Evolutionary conservation across 1,140 invertebrate genomes (phyloP).

Genomic region (Lithobius niger): DNA sequence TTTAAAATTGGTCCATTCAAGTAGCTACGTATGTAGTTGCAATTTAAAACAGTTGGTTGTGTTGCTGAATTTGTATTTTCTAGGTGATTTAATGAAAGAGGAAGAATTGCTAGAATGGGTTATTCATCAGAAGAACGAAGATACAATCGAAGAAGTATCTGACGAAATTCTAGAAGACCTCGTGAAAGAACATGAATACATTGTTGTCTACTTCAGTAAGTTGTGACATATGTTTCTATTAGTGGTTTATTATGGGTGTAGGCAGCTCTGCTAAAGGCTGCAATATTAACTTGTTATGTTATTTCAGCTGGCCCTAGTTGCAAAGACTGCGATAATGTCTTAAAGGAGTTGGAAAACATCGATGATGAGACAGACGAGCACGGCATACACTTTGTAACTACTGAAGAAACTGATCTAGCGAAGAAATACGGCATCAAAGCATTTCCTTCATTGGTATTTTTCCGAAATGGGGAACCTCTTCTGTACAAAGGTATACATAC

Average conservation of each 20-base stretch:
- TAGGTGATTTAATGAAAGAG: constrained; percentile 73
- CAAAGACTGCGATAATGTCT: constrained; percentile 17
- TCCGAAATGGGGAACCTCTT: constrained; percentile 58
- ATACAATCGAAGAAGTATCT: constrained; percentile 88
- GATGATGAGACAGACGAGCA: constrained; percentile 87
- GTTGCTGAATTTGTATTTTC: constrained; percentile 13
- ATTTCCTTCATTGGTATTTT: constrained; percentile 76
- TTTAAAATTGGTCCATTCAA: no score
- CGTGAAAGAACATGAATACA: constrained; percentile 82
- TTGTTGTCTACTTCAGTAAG: constrained; percentile 77
- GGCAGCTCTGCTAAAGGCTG: background rate
- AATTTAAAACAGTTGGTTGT: no score
- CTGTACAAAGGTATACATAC: constrained; percentile 56
- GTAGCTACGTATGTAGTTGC: no score
- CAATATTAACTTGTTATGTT: background rate
- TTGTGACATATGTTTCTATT: background rate
- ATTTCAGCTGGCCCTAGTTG: constrained; percentile 23
- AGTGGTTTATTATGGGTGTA: background rate
- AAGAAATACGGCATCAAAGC: constrained; percentile 72
- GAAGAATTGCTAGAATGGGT: constrained; percentile 83
- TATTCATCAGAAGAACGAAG: constrained; percentile 73
- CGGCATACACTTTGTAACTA: constrained; percentile 65
- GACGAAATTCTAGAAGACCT: constrained; percentile 77
- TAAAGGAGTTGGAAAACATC: constrained; percentile 67
- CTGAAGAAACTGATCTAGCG: constrained; percentile 32